These are phyloP conservation scores for Strigamia transsilvanica DNA, from an alignment of 2,888 invertebrate genomes.

Conservation along the genomic window DNA sequence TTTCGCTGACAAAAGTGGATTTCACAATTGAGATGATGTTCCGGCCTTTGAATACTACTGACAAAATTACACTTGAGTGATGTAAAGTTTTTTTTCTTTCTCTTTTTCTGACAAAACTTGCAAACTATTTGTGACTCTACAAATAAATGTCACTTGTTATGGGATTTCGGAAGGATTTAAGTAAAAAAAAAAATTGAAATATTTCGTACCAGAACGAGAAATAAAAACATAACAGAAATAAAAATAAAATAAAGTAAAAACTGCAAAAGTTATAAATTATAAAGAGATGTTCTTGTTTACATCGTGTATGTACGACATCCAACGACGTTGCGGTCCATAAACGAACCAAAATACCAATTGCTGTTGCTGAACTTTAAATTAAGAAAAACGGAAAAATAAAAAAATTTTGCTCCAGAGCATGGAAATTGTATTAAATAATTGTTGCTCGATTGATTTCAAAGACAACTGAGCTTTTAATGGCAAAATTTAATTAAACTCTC, in stretches of 20 bases:
- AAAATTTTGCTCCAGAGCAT: too few relatives aligned
- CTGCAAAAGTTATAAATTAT: not conserved
- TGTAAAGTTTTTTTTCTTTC: not conserved
- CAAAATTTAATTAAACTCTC: constrained; percentile 11
- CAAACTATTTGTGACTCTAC: too few relatives aligned
- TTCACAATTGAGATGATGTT: not conserved
- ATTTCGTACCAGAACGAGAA: too few relatives aligned
- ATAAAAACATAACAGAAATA: too few relatives aligned
- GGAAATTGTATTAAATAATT: not conserved
- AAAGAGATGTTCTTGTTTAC: constrained; percentile 19
- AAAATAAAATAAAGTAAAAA: too few relatives aligned
- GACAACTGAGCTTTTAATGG: not conserved
- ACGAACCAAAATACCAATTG: not conserved
- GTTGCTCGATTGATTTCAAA: not conserved
- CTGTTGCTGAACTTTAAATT: not conserved
- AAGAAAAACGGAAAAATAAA: too few relatives aligned
- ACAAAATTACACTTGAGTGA: not conserved
- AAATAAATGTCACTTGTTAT: too few relatives aligned
- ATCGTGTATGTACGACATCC: not conserved
- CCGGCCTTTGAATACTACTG: not conserved
- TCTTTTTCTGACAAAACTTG: too few relatives aligned
- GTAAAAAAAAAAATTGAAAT: too few relatives aligned
- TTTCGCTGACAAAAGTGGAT: constrained; percentile 10
- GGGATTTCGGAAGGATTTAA: too few relatives aligned
- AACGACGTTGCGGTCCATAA: not conserved